phyloP scores from a whole-genome alignment of 23 tunicate genomes.

The Botrylloides violaceus region DNA sequence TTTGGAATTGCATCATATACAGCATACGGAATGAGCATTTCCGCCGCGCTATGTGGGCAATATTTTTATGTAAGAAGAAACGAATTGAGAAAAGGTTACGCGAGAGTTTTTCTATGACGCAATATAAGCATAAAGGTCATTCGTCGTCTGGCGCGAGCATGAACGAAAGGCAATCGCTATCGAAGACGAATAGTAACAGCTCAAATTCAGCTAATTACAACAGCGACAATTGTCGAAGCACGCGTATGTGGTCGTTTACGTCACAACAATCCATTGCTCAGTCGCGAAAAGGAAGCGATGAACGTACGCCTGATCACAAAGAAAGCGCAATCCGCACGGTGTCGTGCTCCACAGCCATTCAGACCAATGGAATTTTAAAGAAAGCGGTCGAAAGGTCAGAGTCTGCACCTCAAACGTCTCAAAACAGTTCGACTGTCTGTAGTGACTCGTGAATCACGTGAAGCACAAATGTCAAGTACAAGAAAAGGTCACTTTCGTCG shows the following conservation, averaged over 20 bases:
- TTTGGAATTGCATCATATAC: conserved; percentile 93
- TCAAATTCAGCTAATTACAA: conserved; percentile 9
- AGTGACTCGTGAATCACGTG: too few relatives aligned
- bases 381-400: background rate
- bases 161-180: conserved; percentile 12
- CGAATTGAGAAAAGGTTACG: conserved; percentile 25
- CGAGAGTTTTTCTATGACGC: conserved; percentile 12
- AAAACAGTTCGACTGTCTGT: too few relatives aligned
- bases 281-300: conserved; percentile 17
- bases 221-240: conserved; percentile 11
- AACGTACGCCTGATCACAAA: background rate
- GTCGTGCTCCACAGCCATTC: background rate
- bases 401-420: background rate
- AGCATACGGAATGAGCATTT: conserved; percentile 65
- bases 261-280: conserved; percentile 3
- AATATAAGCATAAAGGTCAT: conserved; percentile 4
- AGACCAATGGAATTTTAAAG: background rate
- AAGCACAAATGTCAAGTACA: too few relatives aligned
- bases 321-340: background rate
- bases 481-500: too few relatives aligned
- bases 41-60: conserved; percentile 56
- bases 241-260: conserved; percentile 21
- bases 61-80: conserved; percentile 50
- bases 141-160: background rate
- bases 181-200: conserved; percentile 13